These are phyloP conservation scores for Malaclemys terrapin DNA, from an alignment of 2,113 vertebrate genomes.

Conservation along the genomic window DNA sequence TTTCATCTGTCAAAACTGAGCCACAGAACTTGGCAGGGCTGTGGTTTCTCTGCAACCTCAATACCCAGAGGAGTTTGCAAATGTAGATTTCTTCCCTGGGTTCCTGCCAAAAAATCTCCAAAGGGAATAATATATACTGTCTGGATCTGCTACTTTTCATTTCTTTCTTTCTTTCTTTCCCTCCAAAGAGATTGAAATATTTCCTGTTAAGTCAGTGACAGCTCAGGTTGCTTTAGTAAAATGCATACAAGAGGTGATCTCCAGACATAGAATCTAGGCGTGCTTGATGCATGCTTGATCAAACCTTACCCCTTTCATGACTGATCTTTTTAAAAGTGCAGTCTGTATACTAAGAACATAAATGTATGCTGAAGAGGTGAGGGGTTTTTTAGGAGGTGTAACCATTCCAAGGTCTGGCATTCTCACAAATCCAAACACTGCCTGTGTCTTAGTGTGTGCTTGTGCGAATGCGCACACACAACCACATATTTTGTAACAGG, in stretches of 20 bases:
- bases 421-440: background rate
- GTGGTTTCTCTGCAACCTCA: conserved; percentile 1
- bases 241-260: background rate
- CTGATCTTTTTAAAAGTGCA: background rate
- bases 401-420: background rate
- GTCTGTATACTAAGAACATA: background rate
- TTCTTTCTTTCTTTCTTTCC: conserved; percentile 5
- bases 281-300: background rate
- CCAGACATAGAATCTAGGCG: background rate
- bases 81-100: conserved; percentile 18
- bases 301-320: background rate
- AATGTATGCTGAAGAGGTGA: background rate
- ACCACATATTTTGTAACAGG: background rate
- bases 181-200: background rate
- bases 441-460: background rate
- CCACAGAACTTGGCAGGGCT: conserved; percentile 9
- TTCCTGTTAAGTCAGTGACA: conserved; percentile 4
- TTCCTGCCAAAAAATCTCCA: conserved; percentile 38
- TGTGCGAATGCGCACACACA: background rate
- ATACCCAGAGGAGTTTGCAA: background rate
- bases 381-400: background rate
- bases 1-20: conserved; percentile 27
- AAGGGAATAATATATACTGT: conserved; percentile 1
- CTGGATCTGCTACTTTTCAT: conserved; percentile 35
- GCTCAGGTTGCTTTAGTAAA: background rate